Base-by-base conservation (phyloP, 2,888 invertebrate genomes). In the Margaritifera margaritifera region DNA sequence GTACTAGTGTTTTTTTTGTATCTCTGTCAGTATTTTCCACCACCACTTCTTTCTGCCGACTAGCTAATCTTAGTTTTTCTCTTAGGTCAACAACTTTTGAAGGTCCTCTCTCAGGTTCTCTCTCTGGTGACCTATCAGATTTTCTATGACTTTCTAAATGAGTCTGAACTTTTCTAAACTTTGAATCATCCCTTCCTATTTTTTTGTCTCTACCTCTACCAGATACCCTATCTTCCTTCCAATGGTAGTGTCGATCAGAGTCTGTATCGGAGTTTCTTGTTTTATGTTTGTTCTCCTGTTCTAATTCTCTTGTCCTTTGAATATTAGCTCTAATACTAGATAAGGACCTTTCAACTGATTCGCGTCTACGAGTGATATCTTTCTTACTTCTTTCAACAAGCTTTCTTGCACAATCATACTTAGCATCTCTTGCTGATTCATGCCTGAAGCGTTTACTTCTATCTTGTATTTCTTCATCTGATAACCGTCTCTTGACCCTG, bases 321-420 rank as follows among this genome's bases (percentile, higher is more conserved):
- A 27, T 18, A 31, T 63, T 22, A 8, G 24, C 31, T 24, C 27
- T 25, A 53, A 19, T 15, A 24, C 25, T n/a, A 20, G 25, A 53
- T 53, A 22, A 18, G 18, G 62, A 53, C 22, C 11, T 27, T 53
- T 62, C 69, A 53, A 24, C 61, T 24, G 64, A 64, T 51, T 18
- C 57, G 18, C 69, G 54, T 6, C 60, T 60, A n/a, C 52, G 59
- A 42, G 42, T 42, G 15, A 69, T 31, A 24, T 69, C 63, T 51
- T 53, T 64, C 27, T 60, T 64, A 64, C 69, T 69, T 60, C 61
- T 69, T 58, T 69, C 61, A 6, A 69, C 64, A 18, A 69, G 60
- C 52, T 69, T 69, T 56, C 64, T 69, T 20, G 69, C 69, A 27
- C 61, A 59, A 52, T 56, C 61, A 31, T 61, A 66, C 42, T 15